A percentile compares a stretch with the other conserved stretches of the same genome.
phyloP scores from a whole-genome alignment of 2,113 vertebrate species.

The Gallinago media region DNA sequence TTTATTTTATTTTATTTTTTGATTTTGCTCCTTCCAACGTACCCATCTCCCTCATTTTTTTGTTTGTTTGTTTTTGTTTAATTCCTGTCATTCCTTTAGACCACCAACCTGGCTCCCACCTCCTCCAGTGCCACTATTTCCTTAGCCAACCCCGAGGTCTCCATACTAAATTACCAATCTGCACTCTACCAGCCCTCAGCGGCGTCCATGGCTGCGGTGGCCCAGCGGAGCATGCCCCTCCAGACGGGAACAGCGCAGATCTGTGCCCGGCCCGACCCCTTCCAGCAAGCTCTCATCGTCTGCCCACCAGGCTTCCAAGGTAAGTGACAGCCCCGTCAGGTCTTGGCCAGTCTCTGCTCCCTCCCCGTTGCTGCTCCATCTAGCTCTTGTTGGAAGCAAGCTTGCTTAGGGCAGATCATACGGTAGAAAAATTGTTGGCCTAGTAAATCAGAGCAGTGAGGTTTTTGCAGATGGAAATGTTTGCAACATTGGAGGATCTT shows the following conservation, averaged over 20 bases:
- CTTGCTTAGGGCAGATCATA: background rate
- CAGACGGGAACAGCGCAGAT: constrained; percentile 92
- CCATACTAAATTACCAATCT: constrained; percentile 99
- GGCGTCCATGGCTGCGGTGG: constrained; percentile 97
- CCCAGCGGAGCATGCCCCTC: constrained; percentile 95
- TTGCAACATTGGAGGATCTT: background rate
- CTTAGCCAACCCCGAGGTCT: constrained; percentile 95
- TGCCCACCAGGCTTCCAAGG: constrained; percentile 99
- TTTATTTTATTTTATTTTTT: background rate
- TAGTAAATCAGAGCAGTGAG: background rate
- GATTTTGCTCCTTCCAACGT: constrained; percentile 52
- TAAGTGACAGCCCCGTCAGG: constrained; percentile 57
- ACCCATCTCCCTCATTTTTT: constrained; percentile 72
- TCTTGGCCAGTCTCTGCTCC: background rate
- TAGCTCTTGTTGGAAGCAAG: background rate
- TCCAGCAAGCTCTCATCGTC: constrained; percentile 99
- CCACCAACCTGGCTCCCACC: constrained; percentile 93
- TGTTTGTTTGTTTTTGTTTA: constrained; percentile 84
- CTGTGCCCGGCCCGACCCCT: constrained; percentile 95
- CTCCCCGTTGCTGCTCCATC: background rate
- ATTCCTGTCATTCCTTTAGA: constrained; percentile 90
- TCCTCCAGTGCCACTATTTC: constrained; percentile 97
- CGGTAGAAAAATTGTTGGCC: background rate
- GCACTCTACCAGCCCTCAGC: constrained; percentile 97
- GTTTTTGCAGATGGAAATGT: background rate